Conservation (phyloP, 2,888 invertebrate species). For the Lampropteryx suffumata region DNA sequence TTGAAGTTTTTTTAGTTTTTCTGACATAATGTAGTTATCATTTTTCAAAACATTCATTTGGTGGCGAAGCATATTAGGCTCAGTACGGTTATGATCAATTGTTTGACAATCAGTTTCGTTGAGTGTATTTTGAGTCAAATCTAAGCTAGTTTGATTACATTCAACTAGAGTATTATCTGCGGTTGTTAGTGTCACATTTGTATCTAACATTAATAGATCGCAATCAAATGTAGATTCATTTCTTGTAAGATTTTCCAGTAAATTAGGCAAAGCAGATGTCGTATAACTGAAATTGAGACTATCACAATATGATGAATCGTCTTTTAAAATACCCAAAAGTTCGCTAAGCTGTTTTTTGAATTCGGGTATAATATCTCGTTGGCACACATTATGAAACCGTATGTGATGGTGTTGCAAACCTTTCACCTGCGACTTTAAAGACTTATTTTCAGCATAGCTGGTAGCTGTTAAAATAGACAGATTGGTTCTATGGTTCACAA, state of each 20-base stretch:
- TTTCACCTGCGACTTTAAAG: conserved; percentile 66
- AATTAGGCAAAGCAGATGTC: conserved; percentile 63
- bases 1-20: conserved; percentile 44
- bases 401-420: conserved; percentile 68
- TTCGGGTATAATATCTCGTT: conserved; percentile 68
- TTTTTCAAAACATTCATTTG: conserved; percentile 42
- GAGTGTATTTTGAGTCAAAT: conserved; percentile 55
- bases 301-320: conserved; percentile 39
- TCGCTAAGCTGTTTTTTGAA: conserved; percentile 63
- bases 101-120: conserved; percentile 59
- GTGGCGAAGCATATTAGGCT: conserved; percentile 37
- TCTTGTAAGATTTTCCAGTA: conserved; percentile 58
- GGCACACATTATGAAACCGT: conserved; percentile 66
- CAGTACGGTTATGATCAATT: conserved; percentile 40
- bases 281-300: conserved; percentile 53
- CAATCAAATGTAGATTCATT: conserved; percentile 71
- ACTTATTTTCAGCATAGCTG: conserved; percentile 71
- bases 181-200: conserved; percentile 66
- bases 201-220: conserved; percentile 73
- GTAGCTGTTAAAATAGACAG: conserved; percentile 72
- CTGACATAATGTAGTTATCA: conserved; percentile 42
- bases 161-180: conserved; percentile 62
- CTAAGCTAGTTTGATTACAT: conserved; percentile 65
- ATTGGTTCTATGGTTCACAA: conserved; percentile 66
- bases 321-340: conserved; percentile 58